phyloP scores from a whole-genome alignment of 2,113 vertebrate genomes.

The Caloenas nicobarica region DNA sequence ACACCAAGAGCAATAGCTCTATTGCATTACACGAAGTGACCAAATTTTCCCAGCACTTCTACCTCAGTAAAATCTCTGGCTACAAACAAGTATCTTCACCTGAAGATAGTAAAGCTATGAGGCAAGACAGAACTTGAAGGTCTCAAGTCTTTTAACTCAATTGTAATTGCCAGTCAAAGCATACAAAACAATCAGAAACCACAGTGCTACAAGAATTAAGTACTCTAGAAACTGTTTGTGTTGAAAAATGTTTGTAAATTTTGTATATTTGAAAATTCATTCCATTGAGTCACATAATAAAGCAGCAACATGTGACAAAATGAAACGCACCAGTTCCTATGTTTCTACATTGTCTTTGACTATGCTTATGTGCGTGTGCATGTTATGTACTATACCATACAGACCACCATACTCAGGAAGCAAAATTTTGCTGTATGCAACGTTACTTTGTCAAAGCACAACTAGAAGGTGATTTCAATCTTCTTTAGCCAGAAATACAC shows the following conservation, averaged over 20 bases:
- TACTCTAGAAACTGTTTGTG: not conserved
- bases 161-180: not conserved
- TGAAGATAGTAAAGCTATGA: not conserved
- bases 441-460: not conserved
- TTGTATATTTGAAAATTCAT: not conserved
- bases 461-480: not conserved
- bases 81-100: not conserved
- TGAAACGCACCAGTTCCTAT: not conserved
- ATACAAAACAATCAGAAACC: not conserved
- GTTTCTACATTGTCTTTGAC: not conserved
- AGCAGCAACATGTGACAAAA: not conserved
- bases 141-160: not conserved
- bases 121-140: not conserved
- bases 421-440: not conserved
- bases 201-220: not conserved
- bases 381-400: not conserved
- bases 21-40: not conserved
- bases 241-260: not conserved
- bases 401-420: not conserved
- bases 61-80: not conserved
- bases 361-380: not conserved
- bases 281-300: not conserved
- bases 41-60: not conserved
- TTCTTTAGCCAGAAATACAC: not conserved
- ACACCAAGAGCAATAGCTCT: not conserved